Base-by-base conservation (phyloP, 2,888 invertebrate genomes). In the Sclerodermus sp. region DNA sequence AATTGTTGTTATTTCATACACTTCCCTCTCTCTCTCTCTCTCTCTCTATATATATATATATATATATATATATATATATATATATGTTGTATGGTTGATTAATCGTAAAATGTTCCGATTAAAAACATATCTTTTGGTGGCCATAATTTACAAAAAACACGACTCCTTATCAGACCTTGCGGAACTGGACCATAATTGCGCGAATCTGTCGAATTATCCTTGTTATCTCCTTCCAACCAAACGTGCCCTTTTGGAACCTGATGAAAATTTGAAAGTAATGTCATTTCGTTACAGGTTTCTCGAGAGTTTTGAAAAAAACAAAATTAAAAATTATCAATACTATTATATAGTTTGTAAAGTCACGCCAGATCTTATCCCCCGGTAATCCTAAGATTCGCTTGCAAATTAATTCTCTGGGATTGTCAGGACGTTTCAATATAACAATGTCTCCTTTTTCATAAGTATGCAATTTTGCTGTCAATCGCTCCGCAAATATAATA, bases 191-290 rank as follows among this genome's bases (percentile, higher is more conserved):
- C 96, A 79, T 91, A 96, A 6, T 81, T 80, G 61, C 94, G 83
- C 1, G 95, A 95, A 79, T 96, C 96, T 0, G 87, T 84, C 8
- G 95, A 96, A 79, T 93, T 92, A 45, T 76, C 77, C 10, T 82
- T 82, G 77, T 96, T 96, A 73, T 96, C 96, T 14, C 96, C 95
- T 80, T 93, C 91, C 51, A 96, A 79, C 95, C 95, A 96, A 0
- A 95, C 88, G 78, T 93, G 90, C 1, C 94, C 94, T 62, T 82
- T 81, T 0, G 94, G 94, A 37, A 94, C 88, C 73, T 73, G 18
- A 47, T 34, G 10, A 39, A 37, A 37, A n/a, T n/a, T n/a, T n/a
- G 3, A 32, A 15, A 32, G 3, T n/a, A 9, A 1, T 9, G 10
- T 9, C 30, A 30, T 30, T 29, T 10, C 16, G 23, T 29, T 13